Base-by-base conservation (phyloP, 2,888 invertebrate species). In the Venusia cambrica region DNA sequence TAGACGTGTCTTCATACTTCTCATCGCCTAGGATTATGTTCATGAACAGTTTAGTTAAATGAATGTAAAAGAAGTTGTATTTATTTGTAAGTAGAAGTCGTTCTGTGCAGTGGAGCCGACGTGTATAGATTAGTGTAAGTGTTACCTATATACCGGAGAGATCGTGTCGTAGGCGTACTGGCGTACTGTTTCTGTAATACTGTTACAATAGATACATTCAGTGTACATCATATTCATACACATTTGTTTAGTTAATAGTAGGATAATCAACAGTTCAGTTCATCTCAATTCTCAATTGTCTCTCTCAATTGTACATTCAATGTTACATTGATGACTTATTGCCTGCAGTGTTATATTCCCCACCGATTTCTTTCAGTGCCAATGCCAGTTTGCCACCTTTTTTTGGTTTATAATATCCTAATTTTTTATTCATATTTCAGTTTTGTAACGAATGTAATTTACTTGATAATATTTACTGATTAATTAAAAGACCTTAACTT, bases 91-190 rank as follows among this genome's bases (percentile, higher is more conserved):
- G 28, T 16, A 36, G 35, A 30, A 27, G n/a, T 29, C 33, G 69
- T 70, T 73, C 67, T 73, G 74, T 72, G n/a, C n/a, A n/a, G n/a
- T 71, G 68, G 66, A n/a, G n/a, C n/a, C 71, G 64, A 38, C 24
- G 21, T 51, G 51, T 48, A 51, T 48, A 48, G 45, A 38, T 15
- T 45, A 47, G 32, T 45, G 25, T 76, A 83, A 83, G 76, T 80
- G 84, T 83, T 84, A n/a, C n/a, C n/a, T n/a, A n/a, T n/a, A 76
- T 62, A 72, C 73, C 74, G 54, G 42, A 29, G n/a, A n/a, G n/a
- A n/a, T n/a, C n/a, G n/a, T n/a, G n/a, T n/a, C n/a, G n/a, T n/a
- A n/a, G n/a, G n/a, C n/a, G n/a, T n/a, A n/a, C n/a, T n/a, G n/a
- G n/a, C n/a, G n/a, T n/a, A n/a, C n/a, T n/a, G n/a, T n/a, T n/a